These are phyloP conservation scores for Pentalonia nigronervosa DNA, from an alignment of 1,140 invertebrate genomes.

Conservation along the genomic window DNA sequence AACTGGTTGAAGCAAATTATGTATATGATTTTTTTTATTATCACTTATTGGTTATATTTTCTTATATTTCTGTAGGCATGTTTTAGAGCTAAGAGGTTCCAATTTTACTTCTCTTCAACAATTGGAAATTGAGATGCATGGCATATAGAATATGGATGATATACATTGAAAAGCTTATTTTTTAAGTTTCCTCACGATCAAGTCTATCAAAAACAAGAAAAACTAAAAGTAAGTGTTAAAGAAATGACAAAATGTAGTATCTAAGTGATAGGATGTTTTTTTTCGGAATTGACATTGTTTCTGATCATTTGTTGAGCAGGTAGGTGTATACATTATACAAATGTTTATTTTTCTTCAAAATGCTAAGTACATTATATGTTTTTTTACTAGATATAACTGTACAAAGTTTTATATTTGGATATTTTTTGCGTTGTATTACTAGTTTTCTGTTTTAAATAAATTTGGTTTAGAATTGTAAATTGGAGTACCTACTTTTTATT, in stretches of 20 bases:
- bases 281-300: background rate
- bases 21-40: no score
- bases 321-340: background rate
- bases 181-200: background rate
- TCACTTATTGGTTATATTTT: no score
- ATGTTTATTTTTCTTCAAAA: background rate
- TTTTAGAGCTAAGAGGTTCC: background rate
- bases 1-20: no score
- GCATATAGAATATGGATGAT: no score
- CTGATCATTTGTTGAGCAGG: background rate
- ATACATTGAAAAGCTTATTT: background rate
- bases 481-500: background rate
- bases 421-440: background rate
- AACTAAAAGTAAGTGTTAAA: background rate
- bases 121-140: background rate
- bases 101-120: background rate
- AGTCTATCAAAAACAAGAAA: background rate
- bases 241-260: background rate
- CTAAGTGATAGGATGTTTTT: no score
- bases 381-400: background rate
- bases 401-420: background rate
- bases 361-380: background rate
- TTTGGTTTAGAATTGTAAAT: conserved; percentile 7
- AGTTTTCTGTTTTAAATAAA: background rate
- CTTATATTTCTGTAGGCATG: background rate